A percentile compares a stretch with the other conserved stretches of the same genome.
Conservation (phyloP, 2,113 vertebrate species). For the Pseudois nayaur region DNA sequence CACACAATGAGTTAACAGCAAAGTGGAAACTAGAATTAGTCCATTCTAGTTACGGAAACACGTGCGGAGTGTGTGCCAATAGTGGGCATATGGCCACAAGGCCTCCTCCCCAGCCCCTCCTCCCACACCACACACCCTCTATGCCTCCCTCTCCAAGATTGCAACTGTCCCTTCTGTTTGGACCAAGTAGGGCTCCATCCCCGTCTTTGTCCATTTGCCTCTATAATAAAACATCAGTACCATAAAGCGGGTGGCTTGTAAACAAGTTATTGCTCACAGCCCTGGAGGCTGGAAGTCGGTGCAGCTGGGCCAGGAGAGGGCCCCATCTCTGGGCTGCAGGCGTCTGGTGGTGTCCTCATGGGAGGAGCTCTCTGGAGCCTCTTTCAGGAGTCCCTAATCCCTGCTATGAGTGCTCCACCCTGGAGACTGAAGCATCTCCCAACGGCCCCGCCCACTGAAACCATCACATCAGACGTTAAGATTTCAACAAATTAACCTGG, state of each 20-base stretch:
- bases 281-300: not conserved
- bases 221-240: not conserved
- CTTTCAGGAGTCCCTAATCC: not conserved
- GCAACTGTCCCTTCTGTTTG: not conserved
- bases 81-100: not conserved
- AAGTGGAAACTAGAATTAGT: not conserved
- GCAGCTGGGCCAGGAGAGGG: no score
- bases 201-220: not conserved
- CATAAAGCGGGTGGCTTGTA: not conserved
- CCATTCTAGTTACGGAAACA: not conserved
- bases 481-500: not conserved
- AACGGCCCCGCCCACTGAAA: not conserved
- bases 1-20: not conserved
- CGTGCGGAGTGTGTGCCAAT: not conserved
- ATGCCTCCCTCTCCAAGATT: not conserved
- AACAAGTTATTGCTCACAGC: not conserved
- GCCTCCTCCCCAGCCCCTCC: not conserved
- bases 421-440: not conserved
- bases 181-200: not conserved
- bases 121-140: not conserved
- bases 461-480: not conserved
- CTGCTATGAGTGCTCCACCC: not conserved
- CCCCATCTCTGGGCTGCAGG: not conserved
- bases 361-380: not conserved
- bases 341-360: not conserved